A percentile compares a stretch with the other conserved stretches of the same genome.
Evolutionary conservation across 1,140 invertebrate genomes (phyloP).

Genomic region (Micrasema longulum): DNA sequence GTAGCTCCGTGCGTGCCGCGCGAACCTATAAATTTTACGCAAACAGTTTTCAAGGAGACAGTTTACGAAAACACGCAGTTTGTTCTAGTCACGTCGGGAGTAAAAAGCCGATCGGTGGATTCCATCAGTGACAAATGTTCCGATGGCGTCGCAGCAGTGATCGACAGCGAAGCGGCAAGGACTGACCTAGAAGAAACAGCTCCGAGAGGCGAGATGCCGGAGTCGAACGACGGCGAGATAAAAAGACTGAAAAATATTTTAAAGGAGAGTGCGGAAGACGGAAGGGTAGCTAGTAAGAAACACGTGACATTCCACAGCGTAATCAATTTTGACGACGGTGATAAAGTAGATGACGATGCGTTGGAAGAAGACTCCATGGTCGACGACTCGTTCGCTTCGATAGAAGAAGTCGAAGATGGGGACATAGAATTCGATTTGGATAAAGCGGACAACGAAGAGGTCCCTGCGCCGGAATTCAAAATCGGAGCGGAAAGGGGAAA

Average conservation of each 20-base stretch:
- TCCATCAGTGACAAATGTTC: slow-evolving; percentile 2
- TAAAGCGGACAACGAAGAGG: slow-evolving; percentile 42
- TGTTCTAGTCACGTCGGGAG: neutral
- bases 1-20: slow-evolving; percentile 12
- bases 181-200: neutral
- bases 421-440: slow-evolving; percentile 27
- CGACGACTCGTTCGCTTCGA: slow-evolving; percentile 42
- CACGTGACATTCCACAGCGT: slow-evolving; percentile 52
- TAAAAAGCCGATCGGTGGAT: neutral
- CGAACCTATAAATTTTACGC: slow-evolving; percentile 16
- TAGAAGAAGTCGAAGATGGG: slow-evolving; percentile 43
- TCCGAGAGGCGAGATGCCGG: neutral
- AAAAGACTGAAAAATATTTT: slow-evolving; percentile 48
- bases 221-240: neutral
- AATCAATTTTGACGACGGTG: slow-evolving; percentile 52
- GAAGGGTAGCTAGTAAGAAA: slow-evolving; percentile 44
- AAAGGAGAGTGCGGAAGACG: slow-evolving; percentile 40
- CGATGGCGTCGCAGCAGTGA: neutral
- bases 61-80: slow-evolving; percentile 7
- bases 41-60: slow-evolving; percentile 21
- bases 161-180: neutral
- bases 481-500: neutral
- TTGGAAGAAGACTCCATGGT: slow-evolving; percentile 42
- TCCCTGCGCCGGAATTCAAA: slow-evolving; percentile 14
- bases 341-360: slow-evolving; percentile 43